Percentiles rank a stretch among this genome's conserved stretches.
Evolutionary conservation across 2,888 invertebrate species (phyloP).

Genomic region (Chromoteleia sp.): DNA sequence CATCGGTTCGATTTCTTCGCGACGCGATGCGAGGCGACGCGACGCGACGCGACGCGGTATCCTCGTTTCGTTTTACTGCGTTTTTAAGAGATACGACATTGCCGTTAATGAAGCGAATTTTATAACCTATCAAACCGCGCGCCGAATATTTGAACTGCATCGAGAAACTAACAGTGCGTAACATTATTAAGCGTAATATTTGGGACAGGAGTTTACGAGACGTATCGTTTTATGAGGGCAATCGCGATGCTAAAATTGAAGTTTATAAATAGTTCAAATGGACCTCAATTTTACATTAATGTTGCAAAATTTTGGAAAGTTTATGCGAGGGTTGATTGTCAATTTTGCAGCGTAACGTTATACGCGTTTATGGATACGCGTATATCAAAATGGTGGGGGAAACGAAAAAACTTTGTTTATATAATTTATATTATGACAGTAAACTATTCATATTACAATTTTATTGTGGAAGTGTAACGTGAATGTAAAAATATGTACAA

Average conservation of each 20-base stretch:
- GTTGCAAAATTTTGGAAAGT: too few species aligned
- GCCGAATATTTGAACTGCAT: conserved; percentile 19
- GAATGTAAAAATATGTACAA: too few species aligned
- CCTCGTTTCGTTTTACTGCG: conserved; percentile 32
- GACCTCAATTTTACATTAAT: not conserved
- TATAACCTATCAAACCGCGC: conserved; percentile 39
- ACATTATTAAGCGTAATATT: conserved; percentile 35
- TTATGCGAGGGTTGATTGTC: too few species aligned
- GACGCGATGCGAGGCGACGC: not conserved
- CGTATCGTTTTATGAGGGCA: conserved; percentile 6
- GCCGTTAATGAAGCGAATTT: conserved; percentile 45
- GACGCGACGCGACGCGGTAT: too few species aligned
- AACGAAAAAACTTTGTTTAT: too few species aligned
- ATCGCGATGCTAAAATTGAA: conserved; percentile 12
- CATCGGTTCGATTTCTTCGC: not conserved
- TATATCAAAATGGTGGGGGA: too few species aligned
- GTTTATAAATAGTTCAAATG: not conserved
- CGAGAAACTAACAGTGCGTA: conserved; percentile 31
- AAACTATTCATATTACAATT: too few species aligned
- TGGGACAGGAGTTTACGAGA: conserved; percentile 18
- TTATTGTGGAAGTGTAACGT: too few species aligned
- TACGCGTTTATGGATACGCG: too few species aligned
- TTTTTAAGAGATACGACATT: conserved; percentile 30
- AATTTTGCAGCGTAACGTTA: too few species aligned
- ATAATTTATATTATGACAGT: too few species aligned